These are phyloP conservation scores for Microctonus aethiopoides DNA, from an alignment of 2,888 invertebrate species.

Conservation along the genomic window DNA sequence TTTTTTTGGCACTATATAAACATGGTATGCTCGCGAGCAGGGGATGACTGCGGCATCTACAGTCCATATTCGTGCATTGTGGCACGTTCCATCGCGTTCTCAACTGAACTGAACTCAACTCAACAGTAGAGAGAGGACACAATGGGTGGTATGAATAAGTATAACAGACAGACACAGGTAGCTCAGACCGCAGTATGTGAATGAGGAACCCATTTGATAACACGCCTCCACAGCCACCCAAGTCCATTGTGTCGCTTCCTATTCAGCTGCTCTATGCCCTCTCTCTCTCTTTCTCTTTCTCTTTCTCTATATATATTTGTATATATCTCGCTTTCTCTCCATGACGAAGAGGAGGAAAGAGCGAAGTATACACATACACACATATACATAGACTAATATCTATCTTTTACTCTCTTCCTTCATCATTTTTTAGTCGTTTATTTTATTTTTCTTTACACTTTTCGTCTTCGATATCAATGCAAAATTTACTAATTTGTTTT, in stretches of 20 bases:
- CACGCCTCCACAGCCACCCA: slow-evolving; percentile 66
- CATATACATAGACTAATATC: no score
- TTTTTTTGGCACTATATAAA: slow-evolving; percentile 24
- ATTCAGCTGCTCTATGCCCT: slow-evolving; percentile 65
- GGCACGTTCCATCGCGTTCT: slow-evolving; percentile 68
- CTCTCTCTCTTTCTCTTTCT: slow-evolving; percentile 42
- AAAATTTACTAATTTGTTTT: slow-evolving; percentile 48
- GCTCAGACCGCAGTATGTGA: slow-evolving; percentile 66
- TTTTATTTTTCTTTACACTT: slow-evolving; percentile 26
- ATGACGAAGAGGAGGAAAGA: no score
- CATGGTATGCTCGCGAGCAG: slow-evolving; percentile 37
- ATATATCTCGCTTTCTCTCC: slow-evolving; percentile 31
- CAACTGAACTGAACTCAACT: slow-evolving; percentile 63
- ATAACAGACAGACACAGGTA: slow-evolving; percentile 67
- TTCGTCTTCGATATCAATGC: slow-evolving; percentile 51
- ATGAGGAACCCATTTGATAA: slow-evolving; percentile 68
- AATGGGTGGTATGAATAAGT: slow-evolving; percentile 67
- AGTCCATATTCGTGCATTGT: slow-evolving; percentile 66
- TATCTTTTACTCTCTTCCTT: slow-evolving; percentile 11
- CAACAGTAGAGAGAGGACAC: slow-evolving; percentile 60
- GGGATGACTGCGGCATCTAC: slow-evolving; percentile 40
- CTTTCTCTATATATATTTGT: slow-evolving; percentile 36
- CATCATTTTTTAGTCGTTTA: slow-evolving; percentile 8
- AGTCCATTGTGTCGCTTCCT: slow-evolving; percentile 67
- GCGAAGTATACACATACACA: no score